Evolutionary conservation across 2,113 vertebrate genomes (phyloP), one percentile per base, ranked within the genome.

Genomic region (Hucho hucho): DNA sequence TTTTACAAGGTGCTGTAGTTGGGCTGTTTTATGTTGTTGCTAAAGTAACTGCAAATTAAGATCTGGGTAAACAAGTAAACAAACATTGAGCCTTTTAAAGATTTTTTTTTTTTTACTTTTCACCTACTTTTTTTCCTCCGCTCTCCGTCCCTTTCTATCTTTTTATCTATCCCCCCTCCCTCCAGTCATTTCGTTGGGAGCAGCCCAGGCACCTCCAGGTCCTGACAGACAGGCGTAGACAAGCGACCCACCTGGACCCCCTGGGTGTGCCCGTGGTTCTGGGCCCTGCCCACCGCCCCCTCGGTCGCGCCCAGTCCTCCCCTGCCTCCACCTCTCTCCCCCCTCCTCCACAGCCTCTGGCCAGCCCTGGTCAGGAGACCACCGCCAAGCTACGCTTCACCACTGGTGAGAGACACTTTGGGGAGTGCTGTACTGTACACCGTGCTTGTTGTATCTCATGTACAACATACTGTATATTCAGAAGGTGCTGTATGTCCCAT

Each of bases 231-330:
- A 92, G 0, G 81, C 91, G 92, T 16, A 86, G 92, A 78, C 77
- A 91, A 6, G 87, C 87, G 63, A 76, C 89, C 46, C 75, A 91
- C 25, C 69, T 92, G 0, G 94, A 96, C 69, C 25, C 89, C 0
- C 3, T 89, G 68, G 73, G 43, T 70, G 80, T 93, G 2, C 80
- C 94, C 79, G 75, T 92, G 26, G 53, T 87, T 75, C 88, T 88
- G 1, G 5, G 84, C 0, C 28, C 81, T 0, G 74, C 91, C 66
- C 97, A 98, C 83, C 94, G 94, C 1, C 94, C 94, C 1, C 90
- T 98, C 28, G 91, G 93, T 67, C 90, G 97, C 69, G 92, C 96
- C 0, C 95, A 95, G 78, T 98, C 97, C 0, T 96, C 96, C 9
- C 97, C 97, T 0, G 94, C 97, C 4, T 93, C 95, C 14, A 94